A percentile compares a stretch with the other conserved stretches of the same genome.
phyloP scores from a whole-genome alignment of 2,888 invertebrate species.

The Fissipunctia ypsillon region DNA sequence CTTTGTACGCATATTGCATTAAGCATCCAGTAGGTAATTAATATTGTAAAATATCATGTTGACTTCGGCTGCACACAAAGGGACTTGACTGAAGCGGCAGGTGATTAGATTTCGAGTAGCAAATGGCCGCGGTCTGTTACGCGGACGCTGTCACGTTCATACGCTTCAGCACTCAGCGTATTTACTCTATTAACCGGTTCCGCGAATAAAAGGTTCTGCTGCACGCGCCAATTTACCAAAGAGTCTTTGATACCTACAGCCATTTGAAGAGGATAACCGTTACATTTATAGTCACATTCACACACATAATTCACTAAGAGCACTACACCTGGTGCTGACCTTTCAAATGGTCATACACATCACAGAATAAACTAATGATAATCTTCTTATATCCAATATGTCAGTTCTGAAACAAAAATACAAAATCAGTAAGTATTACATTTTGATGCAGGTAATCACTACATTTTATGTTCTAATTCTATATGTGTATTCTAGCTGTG shows the following conservation, averaged over 20 bases:
- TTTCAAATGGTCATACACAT: conserved; percentile 51
- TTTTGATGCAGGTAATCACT: neutral
- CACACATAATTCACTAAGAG: conserved; percentile 36
- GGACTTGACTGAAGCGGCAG: conserved; percentile 7
- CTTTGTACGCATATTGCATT: conserved; percentile 13
- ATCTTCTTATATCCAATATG: conserved; percentile 25
- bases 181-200: neutral
- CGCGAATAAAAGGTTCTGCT: neutral
- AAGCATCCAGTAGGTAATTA: conserved; percentile 1
- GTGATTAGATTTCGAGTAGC: conserved; percentile 12
- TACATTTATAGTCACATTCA: conserved; percentile 34
- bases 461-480: no score
- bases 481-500: no score
- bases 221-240: conserved; percentile 2
- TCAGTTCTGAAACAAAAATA: conserved; percentile 53
- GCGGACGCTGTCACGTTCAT: neutral
- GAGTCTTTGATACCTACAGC: conserved; percentile 18
- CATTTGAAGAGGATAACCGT: conserved; percentile 13
- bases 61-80: neutral
- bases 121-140: neutral
- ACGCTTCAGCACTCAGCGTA: conserved; percentile 4
- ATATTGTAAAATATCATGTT: conserved; percentile 9
- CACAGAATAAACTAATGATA: conserved; percentile 54
- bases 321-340: conserved; percentile 23
- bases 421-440: conserved; percentile 20